Evolutionary conservation across 2,888 invertebrate genomes (phyloP).

Genomic region (Drosophila paramelanica): DNA sequence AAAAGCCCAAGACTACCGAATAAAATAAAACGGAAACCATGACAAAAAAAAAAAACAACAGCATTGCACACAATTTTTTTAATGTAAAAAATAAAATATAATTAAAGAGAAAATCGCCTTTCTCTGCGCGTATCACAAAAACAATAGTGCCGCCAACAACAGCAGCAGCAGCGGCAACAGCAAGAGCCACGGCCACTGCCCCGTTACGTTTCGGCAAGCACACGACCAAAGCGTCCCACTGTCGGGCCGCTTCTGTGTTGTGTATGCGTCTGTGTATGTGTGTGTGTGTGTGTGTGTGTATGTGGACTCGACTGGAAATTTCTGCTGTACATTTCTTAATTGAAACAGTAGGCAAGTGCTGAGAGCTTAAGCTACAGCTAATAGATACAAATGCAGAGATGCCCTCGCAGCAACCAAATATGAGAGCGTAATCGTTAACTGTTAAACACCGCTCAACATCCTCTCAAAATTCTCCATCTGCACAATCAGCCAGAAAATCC

Average conservation of each 20-base stretch:
- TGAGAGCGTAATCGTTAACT: slow-evolving; percentile 12
- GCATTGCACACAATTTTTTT: slow-evolving; percentile 65
- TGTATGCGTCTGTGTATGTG: slow-evolving; percentile 29
- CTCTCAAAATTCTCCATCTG: background rate
- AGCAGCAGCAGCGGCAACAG: slow-evolving; percentile 18
- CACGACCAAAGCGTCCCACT: slow-evolving; percentile 56
- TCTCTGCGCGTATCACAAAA: slow-evolving; percentile 75
- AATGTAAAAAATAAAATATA: slow-evolving; percentile 74
- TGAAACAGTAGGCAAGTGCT: slow-evolving; percentile 59
- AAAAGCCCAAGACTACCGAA: slow-evolving; percentile 37
- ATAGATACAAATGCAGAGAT: slow-evolving; percentile 1
- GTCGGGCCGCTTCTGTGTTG: slow-evolving; percentile 30
- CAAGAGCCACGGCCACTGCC: slow-evolving; percentile 75
- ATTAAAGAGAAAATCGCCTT: slow-evolving; percentile 78
- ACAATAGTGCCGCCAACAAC: slow-evolving; percentile 69
- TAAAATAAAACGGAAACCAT: slow-evolving; percentile 70
- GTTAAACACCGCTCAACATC: background rate
- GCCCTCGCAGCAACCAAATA: background rate
- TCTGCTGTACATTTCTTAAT: slow-evolving; percentile 70
- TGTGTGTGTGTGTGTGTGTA: slow-evolving; percentile 35
- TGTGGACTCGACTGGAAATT: slow-evolving; percentile 73
- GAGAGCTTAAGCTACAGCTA: slow-evolving; percentile 12
- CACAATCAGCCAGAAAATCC: slow-evolving; percentile 4
- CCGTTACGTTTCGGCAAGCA: slow-evolving; percentile 77
- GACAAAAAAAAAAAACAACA: slow-evolving; percentile 43